A percentile compares a stretch with the other conserved stretches of the same genome.
Conservation (phyloP, 2,113 vertebrate genomes). For the Eonycteris spelaea region DNA sequence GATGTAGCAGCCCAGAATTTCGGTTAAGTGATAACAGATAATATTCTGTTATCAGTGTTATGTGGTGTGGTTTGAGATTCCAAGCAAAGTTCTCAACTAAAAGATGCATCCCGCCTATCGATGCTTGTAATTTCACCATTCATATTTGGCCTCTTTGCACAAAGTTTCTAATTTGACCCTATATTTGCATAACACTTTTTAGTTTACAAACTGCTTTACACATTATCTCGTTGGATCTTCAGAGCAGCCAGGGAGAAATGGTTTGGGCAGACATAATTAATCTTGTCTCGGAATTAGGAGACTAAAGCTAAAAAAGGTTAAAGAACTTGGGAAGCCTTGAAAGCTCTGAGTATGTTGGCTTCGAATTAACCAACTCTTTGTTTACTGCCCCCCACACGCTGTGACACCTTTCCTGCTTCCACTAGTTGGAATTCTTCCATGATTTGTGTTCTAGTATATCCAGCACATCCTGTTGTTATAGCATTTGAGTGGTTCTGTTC, state of each 20-base stretch:
- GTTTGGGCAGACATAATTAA: conserved; percentile 52
- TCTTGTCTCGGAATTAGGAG: conserved; percentile 34
- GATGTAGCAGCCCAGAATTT: neutral
- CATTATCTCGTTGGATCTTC: conserved; percentile 18
- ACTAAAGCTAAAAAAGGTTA: conserved; percentile 17
- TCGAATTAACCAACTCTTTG: neutral
- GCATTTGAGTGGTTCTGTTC: neutral
- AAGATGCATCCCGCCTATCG: neutral
- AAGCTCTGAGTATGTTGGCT: neutral
- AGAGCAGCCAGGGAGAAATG: conserved; percentile 2
- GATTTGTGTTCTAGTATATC: neutral
- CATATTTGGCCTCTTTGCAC: neutral
- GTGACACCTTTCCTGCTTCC: neutral
- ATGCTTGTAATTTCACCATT: neutral
- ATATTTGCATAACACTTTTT: neutral
- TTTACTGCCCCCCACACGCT: neutral
- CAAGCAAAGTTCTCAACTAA: neutral
- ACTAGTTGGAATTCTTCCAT: neutral
- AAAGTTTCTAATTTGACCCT: neutral
- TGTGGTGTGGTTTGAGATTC: neutral
- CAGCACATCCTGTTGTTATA: neutral
- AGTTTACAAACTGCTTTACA: conserved; percentile 39
- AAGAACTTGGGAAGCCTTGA: neutral
- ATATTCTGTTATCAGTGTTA: neutral
- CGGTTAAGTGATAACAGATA: neutral